These are phyloP conservation scores for Emydocephalus ijimae DNA, from an alignment of 2,113 vertebrate species.

Conservation along the genomic window DNA sequence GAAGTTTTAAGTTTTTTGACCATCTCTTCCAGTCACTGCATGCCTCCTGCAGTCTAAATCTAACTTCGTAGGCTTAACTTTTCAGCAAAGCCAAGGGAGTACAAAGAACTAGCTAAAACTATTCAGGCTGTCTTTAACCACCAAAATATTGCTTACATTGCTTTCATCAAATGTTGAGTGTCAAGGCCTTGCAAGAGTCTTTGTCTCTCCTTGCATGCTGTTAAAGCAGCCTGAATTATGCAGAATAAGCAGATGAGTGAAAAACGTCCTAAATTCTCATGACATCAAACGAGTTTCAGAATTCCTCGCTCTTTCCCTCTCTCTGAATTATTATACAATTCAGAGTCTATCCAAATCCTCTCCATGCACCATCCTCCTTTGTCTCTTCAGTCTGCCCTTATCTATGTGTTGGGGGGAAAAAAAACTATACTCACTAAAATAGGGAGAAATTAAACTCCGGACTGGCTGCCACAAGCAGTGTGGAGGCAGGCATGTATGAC, in stretches of 20 bases:
- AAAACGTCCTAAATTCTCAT: not conserved
- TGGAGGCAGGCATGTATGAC: not conserved
- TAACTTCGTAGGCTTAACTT: not conserved
- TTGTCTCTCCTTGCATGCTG: not conserved
- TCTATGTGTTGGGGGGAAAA: not conserved
- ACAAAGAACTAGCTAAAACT: not conserved
- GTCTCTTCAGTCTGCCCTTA: not conserved
- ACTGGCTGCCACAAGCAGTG: not conserved
- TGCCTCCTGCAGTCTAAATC: not conserved
- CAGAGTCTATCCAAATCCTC: not conserved
- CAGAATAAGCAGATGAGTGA: not conserved
- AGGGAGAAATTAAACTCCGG: not conserved
- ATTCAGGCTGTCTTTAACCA: not conserved
- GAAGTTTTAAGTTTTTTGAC: not conserved
- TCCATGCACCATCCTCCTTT: not conserved
- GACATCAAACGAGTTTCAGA: not conserved
- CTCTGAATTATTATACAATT: not conserved
- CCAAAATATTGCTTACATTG: not conserved
- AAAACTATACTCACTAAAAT: not conserved
- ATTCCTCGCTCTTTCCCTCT: not conserved
- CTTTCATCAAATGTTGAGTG: not conserved
- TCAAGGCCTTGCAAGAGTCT: not conserved
- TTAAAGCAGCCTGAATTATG: not conserved
- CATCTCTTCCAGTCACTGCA: not conserved
- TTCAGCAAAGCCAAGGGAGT: not conserved